phyloP scores from a whole-genome alignment of 64 coral and sea anemone species.

The Orbicella faveolata region DNA sequence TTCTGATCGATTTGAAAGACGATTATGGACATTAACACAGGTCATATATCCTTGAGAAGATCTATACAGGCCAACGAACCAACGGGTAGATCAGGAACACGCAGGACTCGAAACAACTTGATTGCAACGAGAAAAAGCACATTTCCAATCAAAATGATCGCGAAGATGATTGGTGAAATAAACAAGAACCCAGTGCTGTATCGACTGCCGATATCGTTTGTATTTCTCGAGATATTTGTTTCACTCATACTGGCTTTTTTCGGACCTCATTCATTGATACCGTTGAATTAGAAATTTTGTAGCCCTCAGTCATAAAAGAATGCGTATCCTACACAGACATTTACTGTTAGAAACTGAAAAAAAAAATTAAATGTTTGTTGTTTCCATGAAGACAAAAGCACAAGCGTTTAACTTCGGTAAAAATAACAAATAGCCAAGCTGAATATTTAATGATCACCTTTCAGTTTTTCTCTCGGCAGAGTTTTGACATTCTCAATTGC shows the following conservation, averaged over 20 bases:
- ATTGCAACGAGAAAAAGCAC: slow-evolving; percentile 50
- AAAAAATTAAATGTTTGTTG: too few relatives aligned
- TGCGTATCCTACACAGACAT: too few relatives aligned
- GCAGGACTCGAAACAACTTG: slow-evolving; percentile 34
- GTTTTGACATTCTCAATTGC: too few relatives aligned
- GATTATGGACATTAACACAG: slow-evolving; percentile 42
- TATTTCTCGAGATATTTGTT: not conserved
- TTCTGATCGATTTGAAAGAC: slow-evolving; percentile 16
- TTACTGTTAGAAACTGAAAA: too few relatives aligned
- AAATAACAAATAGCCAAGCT: too few relatives aligned
- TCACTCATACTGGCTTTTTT: not conserved
- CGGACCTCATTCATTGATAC: not conserved
- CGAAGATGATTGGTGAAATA: slow-evolving; percentile 49
- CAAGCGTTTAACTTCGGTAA: too few relatives aligned
- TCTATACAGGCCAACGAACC: slow-evolving; percentile 51
- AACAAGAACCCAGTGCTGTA: not conserved
- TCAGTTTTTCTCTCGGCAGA: too few relatives aligned
- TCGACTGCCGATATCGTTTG: not conserved
- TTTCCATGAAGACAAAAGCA: too few relatives aligned
- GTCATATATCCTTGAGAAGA: slow-evolving; percentile 54
- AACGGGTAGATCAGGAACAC: slow-evolving; percentile 59
- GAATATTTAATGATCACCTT: too few relatives aligned
- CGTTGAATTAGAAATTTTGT: too few relatives aligned
- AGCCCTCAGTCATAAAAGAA: too few relatives aligned
- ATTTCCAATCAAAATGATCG: slow-evolving; percentile 57